Base-by-base conservation (phyloP, 2,113 vertebrate species). In the Australoheros scitulus region DNA sequence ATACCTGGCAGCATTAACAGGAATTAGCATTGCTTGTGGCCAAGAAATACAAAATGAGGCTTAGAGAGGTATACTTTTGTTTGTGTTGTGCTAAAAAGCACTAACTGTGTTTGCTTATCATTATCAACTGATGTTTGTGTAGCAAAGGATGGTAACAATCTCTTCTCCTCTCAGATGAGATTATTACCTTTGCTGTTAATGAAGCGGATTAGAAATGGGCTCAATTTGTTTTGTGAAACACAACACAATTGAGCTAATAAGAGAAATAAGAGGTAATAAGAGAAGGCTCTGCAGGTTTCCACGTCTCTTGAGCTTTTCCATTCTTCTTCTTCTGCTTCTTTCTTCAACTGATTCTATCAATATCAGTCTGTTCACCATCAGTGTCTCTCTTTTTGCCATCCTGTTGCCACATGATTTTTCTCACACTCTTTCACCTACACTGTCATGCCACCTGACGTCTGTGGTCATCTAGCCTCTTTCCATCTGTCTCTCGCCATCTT, bases 1-100 rank as follows among this genome's bases (percentile, higher is more conserved):
- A 92, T 88, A 94, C 91, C 88, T 92, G 89, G 82, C 90, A 93
- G 83, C 74, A 34, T 85, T 89, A 68, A 79, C 84, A 52, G 86
- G 89, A 89, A 92, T 91, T 86, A 93, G 82, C 79, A 86, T 87
- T 78, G 80, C 82, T 91, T 87, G 61, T 87, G 90, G 84, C 86
- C 91, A 87, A 86, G 88, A 81, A 91, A 88, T 80, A 81, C 80
- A 83, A 84, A 88, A 91, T 22, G 20, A 88, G 88, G 91, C 81
- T 92, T 89, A 91, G 22, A 34, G 63, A 10, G 50, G 80, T 91
- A 56, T 87, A 79, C 87, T 78, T 92, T 85, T 91, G 88, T 92
- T 93, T 92, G 89, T 88, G 74, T 74, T 88, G 82, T 36, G 77
- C 82, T 76, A 87, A 90, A 89, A 91, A 86, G 84, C 61, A 8